Conservation (phyloP, 2,888 invertebrate genomes). For the Machimus atricapillus region DNA sequence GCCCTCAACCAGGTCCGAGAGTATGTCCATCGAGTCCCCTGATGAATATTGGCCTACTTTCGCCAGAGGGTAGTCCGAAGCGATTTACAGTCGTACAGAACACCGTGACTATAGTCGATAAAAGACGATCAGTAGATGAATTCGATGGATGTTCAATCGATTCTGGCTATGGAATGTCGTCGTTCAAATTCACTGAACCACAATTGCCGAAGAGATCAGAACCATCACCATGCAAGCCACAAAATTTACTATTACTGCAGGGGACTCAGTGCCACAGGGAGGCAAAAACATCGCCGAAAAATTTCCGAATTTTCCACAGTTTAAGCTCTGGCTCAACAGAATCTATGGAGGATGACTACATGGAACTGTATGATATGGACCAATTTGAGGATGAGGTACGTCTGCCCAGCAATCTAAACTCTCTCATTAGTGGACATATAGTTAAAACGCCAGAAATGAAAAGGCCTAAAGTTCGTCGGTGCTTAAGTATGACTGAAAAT, state of each 20-base stretch:
- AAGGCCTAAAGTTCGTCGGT: slow-evolving; percentile 63
- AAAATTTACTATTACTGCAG: not conserved
- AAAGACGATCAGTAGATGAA: slow-evolving; percentile 51
- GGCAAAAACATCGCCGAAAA: slow-evolving; percentile 52
- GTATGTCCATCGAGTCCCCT: slow-evolving; percentile 49
- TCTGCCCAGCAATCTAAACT: slow-evolving; percentile 67
- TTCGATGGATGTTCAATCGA: slow-evolving; percentile 68
- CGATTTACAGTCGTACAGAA: slow-evolving; percentile 52
- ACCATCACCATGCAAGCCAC: slow-evolving; percentile 40
- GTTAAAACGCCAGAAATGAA: slow-evolving; percentile 60
- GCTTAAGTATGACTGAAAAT: slow-evolving; percentile 64
- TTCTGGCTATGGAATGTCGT: slow-evolving; percentile 65
- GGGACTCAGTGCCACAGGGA: not conserved
- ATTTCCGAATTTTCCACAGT: slow-evolving; percentile 62
- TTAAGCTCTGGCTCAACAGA: slow-evolving; percentile 62
- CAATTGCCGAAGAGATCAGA: slow-evolving; percentile 58
- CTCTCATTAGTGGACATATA: slow-evolving; percentile 67
- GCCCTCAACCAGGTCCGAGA: slow-evolving; percentile 46
- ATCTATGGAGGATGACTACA: slow-evolving; percentile 70
- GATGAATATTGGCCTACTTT: slow-evolving; percentile 51
- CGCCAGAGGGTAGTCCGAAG: slow-evolving; percentile 60
- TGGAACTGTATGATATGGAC: slow-evolving; percentile 70
- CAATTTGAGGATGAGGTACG: slow-evolving; percentile 62
- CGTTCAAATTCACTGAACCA: slow-evolving; percentile 61
- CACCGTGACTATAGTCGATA: slow-evolving; percentile 49